A percentile compares a stretch with the other conserved stretches of the same genome.
These are phyloP conservation scores for Lepus oiostolus DNA, from an alignment of 2,797 vertebrate genomes.

Conservation along the genomic window DNA sequence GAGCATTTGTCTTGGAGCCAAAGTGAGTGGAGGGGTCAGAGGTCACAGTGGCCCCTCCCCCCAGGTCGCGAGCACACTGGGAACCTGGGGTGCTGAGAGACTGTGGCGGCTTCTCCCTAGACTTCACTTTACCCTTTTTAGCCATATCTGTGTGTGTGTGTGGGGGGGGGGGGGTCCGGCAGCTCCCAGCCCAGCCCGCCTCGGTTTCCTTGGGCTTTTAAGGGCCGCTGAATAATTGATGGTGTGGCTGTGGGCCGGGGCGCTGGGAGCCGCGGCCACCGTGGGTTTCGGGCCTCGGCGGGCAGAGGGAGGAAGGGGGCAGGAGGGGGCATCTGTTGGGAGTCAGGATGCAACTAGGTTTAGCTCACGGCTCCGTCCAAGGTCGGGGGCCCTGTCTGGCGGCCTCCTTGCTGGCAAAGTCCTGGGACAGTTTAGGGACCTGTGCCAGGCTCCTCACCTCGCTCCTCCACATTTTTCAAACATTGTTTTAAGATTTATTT, in stretches of 20 bases:
- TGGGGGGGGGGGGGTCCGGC: neutral
- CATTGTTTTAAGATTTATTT: too few species aligned
- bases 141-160: neutral
- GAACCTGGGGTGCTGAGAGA: too few species aligned
- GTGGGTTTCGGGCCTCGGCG: neutral
- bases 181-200: neutral
- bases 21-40: neutral
- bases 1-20: too few species aligned
- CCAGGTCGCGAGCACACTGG: neutral
- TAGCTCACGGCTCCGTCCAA: neutral
- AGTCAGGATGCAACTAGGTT: neutral
- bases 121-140: neutral
- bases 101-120: fast-evolving
- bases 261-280: fast-evolving
- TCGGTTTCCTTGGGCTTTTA: conserved; percentile 39
- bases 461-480: too few species aligned
- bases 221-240: conserved; percentile 1
- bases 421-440: too few species aligned
- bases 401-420: too few species aligned
- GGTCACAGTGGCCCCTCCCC: too few species aligned
- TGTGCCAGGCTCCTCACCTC: too few species aligned
- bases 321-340: too few species aligned
- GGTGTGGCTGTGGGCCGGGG: neutral
- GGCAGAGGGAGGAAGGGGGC: neutral
- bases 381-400: neutral